Base-by-base conservation (phyloP, 2,888 invertebrate species). In the Agrotis clavis region DNA sequence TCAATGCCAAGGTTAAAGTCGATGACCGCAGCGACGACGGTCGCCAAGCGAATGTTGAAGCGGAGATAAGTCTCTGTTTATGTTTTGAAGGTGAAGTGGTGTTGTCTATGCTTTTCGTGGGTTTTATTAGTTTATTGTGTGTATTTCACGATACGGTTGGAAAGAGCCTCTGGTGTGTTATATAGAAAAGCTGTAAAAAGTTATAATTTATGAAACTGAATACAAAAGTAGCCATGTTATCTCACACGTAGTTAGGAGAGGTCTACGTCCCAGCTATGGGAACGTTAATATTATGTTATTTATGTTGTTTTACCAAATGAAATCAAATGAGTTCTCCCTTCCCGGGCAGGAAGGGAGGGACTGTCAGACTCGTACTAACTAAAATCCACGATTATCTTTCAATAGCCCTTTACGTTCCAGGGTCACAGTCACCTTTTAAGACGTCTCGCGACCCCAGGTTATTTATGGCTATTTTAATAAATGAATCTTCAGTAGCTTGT, bases 1-100 rank as follows among this genome's bases (percentile, higher is more conserved):
- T 86, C 94, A 94, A 91, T 93, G 94, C 93, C 94, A 94, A 94
- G 94, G 94, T 84, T 85, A 79, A 79, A 73, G 93, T 92, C 94
- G 88, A 74, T 89, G 94, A 92, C 92, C 94, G 90, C 92, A 88
- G 89, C 87, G 89, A 90, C 89, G 88, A 67, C 86, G 87, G 86
- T 88, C 87, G 82, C 90, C 90, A 91, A 82, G 83, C 88, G 79
- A 69, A 69, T 75, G 77, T 59, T 57, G 71, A 65, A 82, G 21
- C 57, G 62, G 18, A 81, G 77, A 84, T 67, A 68, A 73, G 62
- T 75, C 79, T 50, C 13, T 67, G 53, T 57, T 62, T 51, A 48
- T 69, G 21, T 78, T 65, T 61, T 67, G 67, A 65, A 67, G 63
- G 63, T 77, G 45, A 64, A 61, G 50, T 54, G n/a, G 1, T 18